Evolutionary conservation across 2,113 vertebrate genomes (phyloP).

Genomic region (Salminus brasiliensis): DNA sequence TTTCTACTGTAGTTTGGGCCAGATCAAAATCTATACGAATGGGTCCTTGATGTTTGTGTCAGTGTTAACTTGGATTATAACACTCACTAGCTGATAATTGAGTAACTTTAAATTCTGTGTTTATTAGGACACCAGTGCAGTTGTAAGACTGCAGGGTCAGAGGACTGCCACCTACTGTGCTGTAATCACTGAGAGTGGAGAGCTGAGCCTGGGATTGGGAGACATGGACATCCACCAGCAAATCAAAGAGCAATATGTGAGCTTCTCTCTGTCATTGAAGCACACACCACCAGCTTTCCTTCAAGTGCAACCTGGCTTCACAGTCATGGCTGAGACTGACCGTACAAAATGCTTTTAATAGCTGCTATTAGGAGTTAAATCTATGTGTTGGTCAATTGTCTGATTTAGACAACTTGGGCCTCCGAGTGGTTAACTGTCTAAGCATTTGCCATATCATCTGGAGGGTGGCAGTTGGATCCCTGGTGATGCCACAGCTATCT

Average conservation of each 20-base stretch:
- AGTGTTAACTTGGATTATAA: neutral
- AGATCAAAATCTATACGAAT: no score
- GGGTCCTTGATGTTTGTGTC: no score
- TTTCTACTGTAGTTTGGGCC: no score
- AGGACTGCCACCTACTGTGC: conserved; percentile 78
- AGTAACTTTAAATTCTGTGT: conserved; percentile 8
- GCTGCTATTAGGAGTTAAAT: neutral
- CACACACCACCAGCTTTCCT: neutral
- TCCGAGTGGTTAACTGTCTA: no score
- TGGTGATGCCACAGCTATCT: no score
- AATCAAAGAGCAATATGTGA: conserved; percentile 84
- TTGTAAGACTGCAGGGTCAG: conserved; percentile 66
- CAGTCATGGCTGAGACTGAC: neutral
- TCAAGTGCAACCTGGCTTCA: neutral
- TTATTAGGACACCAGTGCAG: conserved; percentile 70
- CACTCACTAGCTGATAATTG: neutral
- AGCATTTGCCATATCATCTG: no score
- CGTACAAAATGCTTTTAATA: neutral
- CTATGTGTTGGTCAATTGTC: neutral
- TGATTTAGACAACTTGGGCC: no score
- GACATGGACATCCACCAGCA: conserved; percentile 90
- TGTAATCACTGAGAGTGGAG: conserved; percentile 76
- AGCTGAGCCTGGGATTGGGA: conserved; percentile 83
- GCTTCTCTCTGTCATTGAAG: conserved; percentile 42
- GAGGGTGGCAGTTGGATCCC: no score